Evolutionary conservation across 1,140 invertebrate species (phyloP).

Genomic region (Tigriopus japonicus): DNA sequence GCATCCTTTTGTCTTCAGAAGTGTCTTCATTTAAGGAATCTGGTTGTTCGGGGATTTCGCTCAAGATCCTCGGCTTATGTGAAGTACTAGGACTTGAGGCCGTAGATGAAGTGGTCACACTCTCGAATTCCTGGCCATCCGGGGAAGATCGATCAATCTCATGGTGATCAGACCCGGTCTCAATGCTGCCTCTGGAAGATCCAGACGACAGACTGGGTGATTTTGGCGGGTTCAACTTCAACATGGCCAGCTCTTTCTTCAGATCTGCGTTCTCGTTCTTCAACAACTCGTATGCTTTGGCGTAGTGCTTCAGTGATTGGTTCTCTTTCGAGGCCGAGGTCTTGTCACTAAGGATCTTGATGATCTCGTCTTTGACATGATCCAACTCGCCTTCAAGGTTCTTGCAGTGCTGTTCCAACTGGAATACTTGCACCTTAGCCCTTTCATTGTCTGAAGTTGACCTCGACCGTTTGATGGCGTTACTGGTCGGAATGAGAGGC

Average conservation of each 20-base stretch:
- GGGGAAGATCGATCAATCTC: background rate
- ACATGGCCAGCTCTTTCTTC: background rate
- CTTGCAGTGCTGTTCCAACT: constrained; percentile 5
- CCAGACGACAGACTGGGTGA: too few species aligned
- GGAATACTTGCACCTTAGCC: constrained; percentile 2
- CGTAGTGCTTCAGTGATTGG: background rate
- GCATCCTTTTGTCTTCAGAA: background rate
- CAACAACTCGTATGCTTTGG: background rate
- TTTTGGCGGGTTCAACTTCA: background rate
- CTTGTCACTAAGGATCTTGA: constrained; percentile 1
- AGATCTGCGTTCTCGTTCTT: background rate
- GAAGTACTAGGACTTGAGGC: too few species aligned
- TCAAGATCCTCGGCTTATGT: too few species aligned
- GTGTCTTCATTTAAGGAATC: background rate
- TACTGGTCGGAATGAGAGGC: background rate
- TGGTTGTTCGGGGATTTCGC: background rate
- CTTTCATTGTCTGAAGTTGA: constrained; percentile 3
- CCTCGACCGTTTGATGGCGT: background rate
- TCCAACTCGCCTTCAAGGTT: constrained; percentile 4
- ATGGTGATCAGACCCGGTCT: background rate
- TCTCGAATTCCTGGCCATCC: background rate
- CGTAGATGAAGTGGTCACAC: background rate
- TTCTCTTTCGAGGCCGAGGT: background rate
- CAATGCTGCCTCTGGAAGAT: too few species aligned
- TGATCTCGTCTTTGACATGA: background rate